Conservation (phyloP, 2,797 vertebrate species). For the Octomys mimax region DNA sequence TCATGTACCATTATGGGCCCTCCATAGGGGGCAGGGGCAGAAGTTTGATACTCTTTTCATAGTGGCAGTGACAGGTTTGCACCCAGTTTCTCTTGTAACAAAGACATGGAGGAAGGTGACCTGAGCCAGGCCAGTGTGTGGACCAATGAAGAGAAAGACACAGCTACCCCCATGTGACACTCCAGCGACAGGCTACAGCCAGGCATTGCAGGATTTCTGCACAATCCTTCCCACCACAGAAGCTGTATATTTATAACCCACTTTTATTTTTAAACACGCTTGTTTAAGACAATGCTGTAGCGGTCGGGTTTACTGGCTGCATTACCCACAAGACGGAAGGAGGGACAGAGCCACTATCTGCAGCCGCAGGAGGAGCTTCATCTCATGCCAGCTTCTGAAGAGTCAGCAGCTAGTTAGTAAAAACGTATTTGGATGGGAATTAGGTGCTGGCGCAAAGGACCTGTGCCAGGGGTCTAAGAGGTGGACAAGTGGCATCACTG, state of each 20-base stretch:
- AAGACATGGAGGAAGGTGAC: not conserved
- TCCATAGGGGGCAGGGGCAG: not conserved
- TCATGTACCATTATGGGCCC: not conserved
- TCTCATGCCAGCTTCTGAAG: not conserved
- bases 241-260: too few species aligned
- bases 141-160: not conserved
- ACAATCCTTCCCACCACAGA: not conserved
- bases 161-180: not conserved
- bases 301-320: accelerated
- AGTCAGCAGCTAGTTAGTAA: not conserved
- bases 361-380: not conserved
- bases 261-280: not conserved
- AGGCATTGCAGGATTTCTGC: not conserved
- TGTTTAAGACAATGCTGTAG: not conserved
- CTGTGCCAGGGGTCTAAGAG: not conserved
- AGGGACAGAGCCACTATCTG: not conserved
- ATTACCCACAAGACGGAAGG: not conserved
- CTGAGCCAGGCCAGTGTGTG: not conserved
- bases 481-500: accelerated
- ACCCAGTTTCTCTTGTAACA: not conserved
- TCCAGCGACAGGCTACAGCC: not conserved
- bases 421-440: not conserved
- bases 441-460: not conserved
- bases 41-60: not conserved
- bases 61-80: not conserved